These are phyloP conservation scores for Drosophila ambigua DNA, from an alignment of 1,140 invertebrate species.

Conservation along the genomic window DNA sequence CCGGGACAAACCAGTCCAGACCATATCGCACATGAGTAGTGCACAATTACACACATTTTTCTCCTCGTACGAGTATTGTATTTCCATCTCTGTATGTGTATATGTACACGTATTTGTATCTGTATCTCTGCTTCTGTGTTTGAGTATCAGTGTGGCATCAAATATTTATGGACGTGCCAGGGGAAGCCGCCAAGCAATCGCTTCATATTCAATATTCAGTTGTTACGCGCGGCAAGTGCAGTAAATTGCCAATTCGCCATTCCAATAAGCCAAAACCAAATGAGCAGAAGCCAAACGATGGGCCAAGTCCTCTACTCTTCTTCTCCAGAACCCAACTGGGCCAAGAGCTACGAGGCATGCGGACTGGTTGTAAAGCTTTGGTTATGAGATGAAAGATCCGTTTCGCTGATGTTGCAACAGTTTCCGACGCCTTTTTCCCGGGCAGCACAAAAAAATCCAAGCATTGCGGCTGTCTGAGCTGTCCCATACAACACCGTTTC, in stretches of 20 bases:
- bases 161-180: slow-evolving; percentile 59
- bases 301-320: slow-evolving; percentile 13
- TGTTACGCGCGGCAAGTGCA: slow-evolving; percentile 62
- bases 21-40: slow-evolving; percentile 49
- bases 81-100: slow-evolving; percentile 4
- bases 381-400: neutral
- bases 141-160: slow-evolving; percentile 32
- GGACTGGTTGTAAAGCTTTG: neutral
- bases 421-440: slow-evolving; percentile 22
- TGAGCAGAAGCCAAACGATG: slow-evolving; percentile 53
- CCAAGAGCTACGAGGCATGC: neutral
- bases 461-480: slow-evolving; percentile 2
- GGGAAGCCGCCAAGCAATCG: slow-evolving; percentile 59
- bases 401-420: neutral
- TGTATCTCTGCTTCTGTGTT: neutral
- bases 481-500: neutral
- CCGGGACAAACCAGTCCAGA: neutral
- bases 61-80: slow-evolving; percentile 12
- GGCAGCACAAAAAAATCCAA: slow-evolving; percentile 19
- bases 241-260: slow-evolving; percentile 61
- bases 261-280: slow-evolving; percentile 60
- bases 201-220: slow-evolving; percentile 64
- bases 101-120: slow-evolving; percentile 1
- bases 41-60: slow-evolving; percentile 61
- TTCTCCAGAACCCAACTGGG: neutral